Conservation (phyloP, 2,888 invertebrate species). For the Xestoiulus laeticollis region DNA sequence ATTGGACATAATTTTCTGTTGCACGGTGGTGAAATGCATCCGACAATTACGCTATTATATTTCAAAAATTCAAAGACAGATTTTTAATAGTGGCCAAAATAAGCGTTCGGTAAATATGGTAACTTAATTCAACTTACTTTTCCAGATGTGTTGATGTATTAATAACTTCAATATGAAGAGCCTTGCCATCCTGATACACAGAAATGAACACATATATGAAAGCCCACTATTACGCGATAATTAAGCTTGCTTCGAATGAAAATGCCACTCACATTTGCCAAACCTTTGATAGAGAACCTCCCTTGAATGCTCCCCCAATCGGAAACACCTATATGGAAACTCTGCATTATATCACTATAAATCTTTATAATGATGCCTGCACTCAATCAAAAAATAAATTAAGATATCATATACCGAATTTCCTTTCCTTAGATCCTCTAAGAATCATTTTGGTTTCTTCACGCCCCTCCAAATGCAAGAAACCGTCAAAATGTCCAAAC, state of each 20-base stretch:
- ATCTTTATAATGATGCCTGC: background rate
- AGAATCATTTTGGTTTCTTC: background rate
- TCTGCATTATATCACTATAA: background rate
- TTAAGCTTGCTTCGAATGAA: background rate
- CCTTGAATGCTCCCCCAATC: background rate
- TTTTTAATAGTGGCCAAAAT: too few species aligned
- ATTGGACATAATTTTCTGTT: background rate
- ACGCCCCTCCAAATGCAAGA: slow-evolving; percentile 18
- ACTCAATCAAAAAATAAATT: background rate
- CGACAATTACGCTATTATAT: background rate
- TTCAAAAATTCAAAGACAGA: background rate
- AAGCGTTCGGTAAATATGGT: too few species aligned
- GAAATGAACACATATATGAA: background rate
- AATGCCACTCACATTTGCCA: background rate
- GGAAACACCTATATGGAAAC: background rate
- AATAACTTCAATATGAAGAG: background rate
- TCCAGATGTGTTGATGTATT: background rate
- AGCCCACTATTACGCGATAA: background rate
- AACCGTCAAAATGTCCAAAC: background rate
- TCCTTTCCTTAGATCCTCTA: background rate
- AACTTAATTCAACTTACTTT: background rate
- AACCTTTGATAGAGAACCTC: background rate
- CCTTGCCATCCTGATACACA: background rate
- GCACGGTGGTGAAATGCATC: background rate
- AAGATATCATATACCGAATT: background rate